phyloP scores from a whole-genome alignment of 2,113 vertebrate species.

The Melanocharis versteri region DNA sequence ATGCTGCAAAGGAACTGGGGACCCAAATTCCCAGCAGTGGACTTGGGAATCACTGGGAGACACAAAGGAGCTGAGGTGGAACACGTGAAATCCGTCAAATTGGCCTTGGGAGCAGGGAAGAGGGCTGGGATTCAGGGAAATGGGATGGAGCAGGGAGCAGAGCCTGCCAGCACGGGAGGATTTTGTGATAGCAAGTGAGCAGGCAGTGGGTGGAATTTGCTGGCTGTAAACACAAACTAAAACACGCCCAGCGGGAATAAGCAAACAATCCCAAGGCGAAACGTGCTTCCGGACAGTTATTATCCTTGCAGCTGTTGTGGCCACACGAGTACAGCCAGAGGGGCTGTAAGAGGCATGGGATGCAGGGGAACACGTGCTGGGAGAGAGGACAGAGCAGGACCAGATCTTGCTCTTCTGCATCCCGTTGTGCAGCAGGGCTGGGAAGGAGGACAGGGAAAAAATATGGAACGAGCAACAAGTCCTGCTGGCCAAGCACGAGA shows the following conservation, averaged over 20 bases:
- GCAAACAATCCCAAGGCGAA: not conserved
- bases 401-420: not conserved
- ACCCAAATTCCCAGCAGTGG: not conserved
- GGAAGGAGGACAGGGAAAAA: not conserved
- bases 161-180: rapidly evolving
- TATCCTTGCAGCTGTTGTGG: not conserved
- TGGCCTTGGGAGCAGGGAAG: not conserved
- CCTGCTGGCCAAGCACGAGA: rapidly evolving
- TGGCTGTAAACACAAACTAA: not conserved
- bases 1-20: not conserved
- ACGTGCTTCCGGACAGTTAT: rapidly evolving
- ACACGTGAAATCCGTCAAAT: not conserved
- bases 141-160: not conserved
- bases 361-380: rapidly evolving
- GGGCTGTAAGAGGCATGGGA: rapidly evolving
- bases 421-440: not conserved
- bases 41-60: not conserved
- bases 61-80: not conserved
- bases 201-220: not conserved
- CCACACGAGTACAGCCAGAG: rapidly evolving
- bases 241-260: not conserved
- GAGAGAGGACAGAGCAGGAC: not conserved
- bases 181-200: not conserved
- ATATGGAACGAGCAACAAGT: not conserved
- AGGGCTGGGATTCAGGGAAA: not conserved